phyloP scores from a whole-genome alignment of 2,113 vertebrate genomes.

The Ciconia stormi region DNA sequence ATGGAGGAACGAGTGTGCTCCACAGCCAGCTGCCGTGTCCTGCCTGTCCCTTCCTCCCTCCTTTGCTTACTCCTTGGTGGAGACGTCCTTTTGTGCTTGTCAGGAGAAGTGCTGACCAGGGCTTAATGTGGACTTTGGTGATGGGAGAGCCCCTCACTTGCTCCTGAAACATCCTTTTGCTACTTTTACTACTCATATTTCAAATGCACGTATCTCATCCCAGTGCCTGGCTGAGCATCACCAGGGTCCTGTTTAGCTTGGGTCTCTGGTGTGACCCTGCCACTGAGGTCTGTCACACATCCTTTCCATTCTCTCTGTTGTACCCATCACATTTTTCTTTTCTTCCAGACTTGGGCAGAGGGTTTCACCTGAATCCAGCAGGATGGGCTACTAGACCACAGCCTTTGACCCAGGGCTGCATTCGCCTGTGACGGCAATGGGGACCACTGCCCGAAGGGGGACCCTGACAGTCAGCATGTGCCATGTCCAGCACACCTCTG shows the following conservation, averaged over 20 bases:
- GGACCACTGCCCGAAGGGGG: fast-evolving
- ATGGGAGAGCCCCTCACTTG: neutral
- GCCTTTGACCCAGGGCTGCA: neutral
- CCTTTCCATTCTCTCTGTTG: neutral
- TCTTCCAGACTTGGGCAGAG: neutral
- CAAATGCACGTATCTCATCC: neutral
- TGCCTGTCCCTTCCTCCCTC: neutral
- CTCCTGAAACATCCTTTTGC: neutral
- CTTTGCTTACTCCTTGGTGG: neutral
- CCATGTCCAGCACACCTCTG: neutral
- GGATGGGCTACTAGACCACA: neutral
- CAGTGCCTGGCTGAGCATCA: neutral
- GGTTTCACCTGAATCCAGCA: neutral
- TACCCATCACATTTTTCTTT: neutral
- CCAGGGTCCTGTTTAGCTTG: fast-evolving
- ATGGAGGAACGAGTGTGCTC: neutral
- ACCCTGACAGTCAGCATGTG: neutral
- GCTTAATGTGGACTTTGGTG: neutral
- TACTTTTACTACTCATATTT: neutral
- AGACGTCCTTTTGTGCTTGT: neutral
- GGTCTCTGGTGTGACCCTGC: fast-evolving
- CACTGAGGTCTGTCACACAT: neutral
- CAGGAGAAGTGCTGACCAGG: neutral
- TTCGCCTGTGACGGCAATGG: neutral
- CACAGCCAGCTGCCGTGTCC: neutral